phyloP scores from a whole-genome alignment of 1,140 invertebrate genomes.

The Panagrolaimus sp. region DNA sequence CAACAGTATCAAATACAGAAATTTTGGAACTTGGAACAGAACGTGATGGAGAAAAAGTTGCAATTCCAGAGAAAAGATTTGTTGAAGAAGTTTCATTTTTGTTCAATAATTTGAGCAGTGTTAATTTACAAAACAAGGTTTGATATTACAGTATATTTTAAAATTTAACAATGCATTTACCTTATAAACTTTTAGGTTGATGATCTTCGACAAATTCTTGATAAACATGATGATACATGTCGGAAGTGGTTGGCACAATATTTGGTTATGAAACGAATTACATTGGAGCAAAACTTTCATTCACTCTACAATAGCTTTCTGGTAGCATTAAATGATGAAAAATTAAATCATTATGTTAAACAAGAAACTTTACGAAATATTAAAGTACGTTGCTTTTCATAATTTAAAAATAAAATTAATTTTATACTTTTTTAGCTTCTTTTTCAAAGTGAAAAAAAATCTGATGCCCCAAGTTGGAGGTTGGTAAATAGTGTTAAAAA shows the following conservation, averaged over 20 bases:
- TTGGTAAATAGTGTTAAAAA: too few relatives aligned
- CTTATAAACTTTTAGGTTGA: conserved; percentile 70
- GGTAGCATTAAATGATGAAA: conserved; percentile 75
- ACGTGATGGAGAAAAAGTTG: conserved; percentile 77
- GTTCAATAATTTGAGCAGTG: conserved; percentile 93
- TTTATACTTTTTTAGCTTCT: conserved; percentile 64
- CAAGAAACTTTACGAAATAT: conserved; percentile 94
- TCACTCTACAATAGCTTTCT: conserved; percentile 90
- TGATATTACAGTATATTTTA: background rate
- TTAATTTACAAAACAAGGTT: conserved; percentile 85
- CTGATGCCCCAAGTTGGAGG: conserved; percentile 82
- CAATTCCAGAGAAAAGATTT: conserved; percentile 73
- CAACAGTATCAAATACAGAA: conserved; percentile 88
- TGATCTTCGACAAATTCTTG: conserved; percentile 84
- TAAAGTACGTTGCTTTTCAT: conserved; percentile 63
- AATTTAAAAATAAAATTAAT: too few relatives aligned
- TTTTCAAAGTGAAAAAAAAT: conserved; percentile 80
- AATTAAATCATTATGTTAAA: conserved; percentile 78
- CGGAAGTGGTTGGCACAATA: conserved; percentile 94
- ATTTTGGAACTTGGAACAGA: conserved; percentile 88
- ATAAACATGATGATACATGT: conserved; percentile 67
- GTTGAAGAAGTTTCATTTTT: conserved; percentile 97
- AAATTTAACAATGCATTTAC: conserved; percentile 25
- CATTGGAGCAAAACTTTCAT: conserved; percentile 96
- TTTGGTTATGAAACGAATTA: conserved; percentile 93